phyloP scores from a whole-genome alignment of 2,797 vertebrate genomes.

The Borostomias antarcticus region DNA sequence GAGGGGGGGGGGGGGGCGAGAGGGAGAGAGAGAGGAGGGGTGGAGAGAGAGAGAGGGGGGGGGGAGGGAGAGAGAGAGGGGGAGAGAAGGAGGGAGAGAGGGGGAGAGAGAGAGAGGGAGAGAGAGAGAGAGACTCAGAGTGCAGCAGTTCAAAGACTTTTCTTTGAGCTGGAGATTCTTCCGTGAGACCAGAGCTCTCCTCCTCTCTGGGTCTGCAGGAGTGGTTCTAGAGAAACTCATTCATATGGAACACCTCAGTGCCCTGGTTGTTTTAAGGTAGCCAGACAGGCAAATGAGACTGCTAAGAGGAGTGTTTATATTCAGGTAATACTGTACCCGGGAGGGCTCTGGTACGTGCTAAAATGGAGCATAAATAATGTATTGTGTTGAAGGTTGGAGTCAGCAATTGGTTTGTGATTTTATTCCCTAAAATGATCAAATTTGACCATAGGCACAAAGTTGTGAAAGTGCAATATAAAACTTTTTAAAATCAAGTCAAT shows the following conservation, averaged over 20 bases:
- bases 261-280: slow-evolving; percentile 2
- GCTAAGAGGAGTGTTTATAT: neutral
- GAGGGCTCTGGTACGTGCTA: neutral
- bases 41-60: slow-evolving; percentile 52
- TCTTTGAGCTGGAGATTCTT: slow-evolving; percentile 40
- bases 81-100: neutral
- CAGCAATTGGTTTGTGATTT: neutral
- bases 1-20: neutral
- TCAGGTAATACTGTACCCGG: slow-evolving; percentile 15
- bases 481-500: slow-evolving; percentile 10
- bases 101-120: slow-evolving; percentile 48
- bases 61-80: neutral
- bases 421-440: slow-evolving; percentile 12
- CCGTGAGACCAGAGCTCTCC: slow-evolving; percentile 45
- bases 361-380: neutral
- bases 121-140: slow-evolving; percentile 42
- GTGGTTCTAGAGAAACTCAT: slow-evolving; percentile 24
- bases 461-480: neutral
- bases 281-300: slow-evolving; percentile 7
- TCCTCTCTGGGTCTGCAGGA: slow-evolving; percentile 41
- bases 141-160: slow-evolving; percentile 27
- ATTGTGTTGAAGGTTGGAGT: neutral
- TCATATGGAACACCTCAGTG: slow-evolving; percentile 27
- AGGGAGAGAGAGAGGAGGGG: slow-evolving; percentile 44
- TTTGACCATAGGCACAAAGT: slow-evolving; percentile 17